Evolutionary conservation across 2,113 vertebrate genomes (phyloP).

Genomic region (Myanophis thanlyinensis): DNA sequence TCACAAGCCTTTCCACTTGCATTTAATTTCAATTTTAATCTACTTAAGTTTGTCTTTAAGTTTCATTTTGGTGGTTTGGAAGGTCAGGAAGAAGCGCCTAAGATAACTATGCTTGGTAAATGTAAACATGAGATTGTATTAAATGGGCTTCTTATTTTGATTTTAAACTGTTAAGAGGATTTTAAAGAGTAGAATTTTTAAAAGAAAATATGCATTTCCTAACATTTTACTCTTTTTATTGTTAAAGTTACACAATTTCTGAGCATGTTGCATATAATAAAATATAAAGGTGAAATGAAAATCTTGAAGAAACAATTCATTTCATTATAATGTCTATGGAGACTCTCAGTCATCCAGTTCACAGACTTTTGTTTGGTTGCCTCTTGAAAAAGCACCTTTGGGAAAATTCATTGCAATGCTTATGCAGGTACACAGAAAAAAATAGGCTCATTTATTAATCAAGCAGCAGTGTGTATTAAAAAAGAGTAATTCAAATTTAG

Average conservation of each 20-base stretch:
- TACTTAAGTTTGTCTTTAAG: constrained; percentile 21
- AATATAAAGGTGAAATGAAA: not conserved
- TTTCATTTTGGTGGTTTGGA: too few species aligned
- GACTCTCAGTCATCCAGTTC: too few species aligned
- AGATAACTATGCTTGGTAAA: not conserved
- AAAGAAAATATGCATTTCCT: not conserved
- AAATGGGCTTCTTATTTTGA: accelerated
- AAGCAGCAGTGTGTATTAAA: not conserved
- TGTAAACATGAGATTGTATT: not conserved
- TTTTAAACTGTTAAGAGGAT: not conserved
- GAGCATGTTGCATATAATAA: not conserved
- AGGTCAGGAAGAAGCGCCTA: not conserved
- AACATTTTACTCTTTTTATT: not conserved
- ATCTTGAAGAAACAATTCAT: not conserved
- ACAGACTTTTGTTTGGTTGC: too few species aligned
- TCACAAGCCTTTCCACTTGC: not conserved
- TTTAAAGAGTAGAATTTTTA: accelerated
- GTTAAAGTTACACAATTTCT: not conserved
- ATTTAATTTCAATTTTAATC: not conserved
- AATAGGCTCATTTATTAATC: not conserved
- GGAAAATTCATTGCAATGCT: not conserved
- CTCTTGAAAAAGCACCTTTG: too few species aligned
- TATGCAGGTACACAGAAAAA: not conserved
- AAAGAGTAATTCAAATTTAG: not conserved
- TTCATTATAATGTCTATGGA: not conserved